These are phyloP conservation scores for Chymomyza costata DNA, from an alignment of 1,140 invertebrate species.

Conservation along the genomic window DNA sequence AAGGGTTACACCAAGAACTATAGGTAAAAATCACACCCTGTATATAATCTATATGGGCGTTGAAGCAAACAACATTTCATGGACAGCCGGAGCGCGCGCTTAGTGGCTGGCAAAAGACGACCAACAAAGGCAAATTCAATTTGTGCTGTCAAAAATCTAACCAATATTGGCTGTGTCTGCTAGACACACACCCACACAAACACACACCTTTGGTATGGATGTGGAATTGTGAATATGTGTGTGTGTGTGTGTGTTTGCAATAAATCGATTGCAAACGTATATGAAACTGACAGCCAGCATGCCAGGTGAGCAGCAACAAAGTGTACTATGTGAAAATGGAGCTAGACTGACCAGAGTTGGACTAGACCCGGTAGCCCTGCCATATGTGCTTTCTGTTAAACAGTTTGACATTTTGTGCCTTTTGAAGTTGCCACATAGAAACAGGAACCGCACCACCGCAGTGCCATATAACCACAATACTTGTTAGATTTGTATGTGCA, in stretches of 20 bases:
- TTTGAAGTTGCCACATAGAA: slow-evolving; percentile 40
- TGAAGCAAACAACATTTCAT: slow-evolving; percentile 63
- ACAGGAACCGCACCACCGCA: too few relatives aligned
- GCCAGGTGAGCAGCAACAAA: slow-evolving; percentile 45
- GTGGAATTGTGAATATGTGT: slow-evolving; percentile 18
- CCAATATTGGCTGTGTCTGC: slow-evolving; percentile 60
- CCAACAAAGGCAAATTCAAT: slow-evolving; percentile 63
- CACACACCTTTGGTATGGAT: too few relatives aligned
- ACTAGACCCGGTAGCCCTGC: slow-evolving; percentile 1
- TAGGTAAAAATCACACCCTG: too few relatives aligned
- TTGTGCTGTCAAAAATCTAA: slow-evolving; percentile 72
- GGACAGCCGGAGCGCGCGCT: slow-evolving; percentile 20
- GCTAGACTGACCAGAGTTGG: background rate
- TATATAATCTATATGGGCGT: slow-evolving; percentile 20
- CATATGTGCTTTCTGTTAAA: slow-evolving; percentile 16
- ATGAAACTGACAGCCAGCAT: slow-evolving; percentile 68
- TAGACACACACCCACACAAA: too few relatives aligned
- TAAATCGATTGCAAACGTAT: slow-evolving; percentile 69
- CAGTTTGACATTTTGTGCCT: slow-evolving; percentile 23
- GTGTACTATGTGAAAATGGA: slow-evolving; percentile 10
- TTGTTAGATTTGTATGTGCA: slow-evolving; percentile 10
- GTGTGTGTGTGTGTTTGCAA: slow-evolving; percentile 29
- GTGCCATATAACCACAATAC: slow-evolving; percentile 2
- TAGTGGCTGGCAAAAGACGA: slow-evolving; percentile 29
- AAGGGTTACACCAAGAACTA: too few relatives aligned